Base-by-base conservation (phyloP, 2,888 invertebrate species). In the Zelleria hepariella region DNA sequence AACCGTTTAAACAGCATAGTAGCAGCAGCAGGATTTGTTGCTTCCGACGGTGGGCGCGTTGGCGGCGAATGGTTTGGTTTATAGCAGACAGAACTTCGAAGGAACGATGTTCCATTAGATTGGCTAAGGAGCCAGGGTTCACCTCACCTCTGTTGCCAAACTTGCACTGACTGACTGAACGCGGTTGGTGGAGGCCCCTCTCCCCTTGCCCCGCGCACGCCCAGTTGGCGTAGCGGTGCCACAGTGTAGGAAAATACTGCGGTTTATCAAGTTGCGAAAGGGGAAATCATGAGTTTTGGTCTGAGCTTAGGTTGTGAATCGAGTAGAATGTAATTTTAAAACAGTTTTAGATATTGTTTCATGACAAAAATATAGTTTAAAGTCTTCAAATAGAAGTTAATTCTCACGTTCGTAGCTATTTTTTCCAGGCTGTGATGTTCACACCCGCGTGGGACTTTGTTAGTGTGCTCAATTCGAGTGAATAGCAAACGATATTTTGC, bases 1-100 rank as follows among this genome's bases (percentile, higher is more conserved):
- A 89, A 78, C 86, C 89, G 88, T 89, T 89, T 86, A 87, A 87
- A 80, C 89, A 89, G 77, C 89, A 89, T 89, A 89, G 77, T 86
- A 89, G 75, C 63, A 89, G 72, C 27, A 89, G 71, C 62, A 89
- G 77, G 62, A 89, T 87, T 72, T 88, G 86, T 73, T 87, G 86
- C 70, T 89, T 88, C 62, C 86, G 77, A 72, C 87, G 88, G 66
- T 77, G 82, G 72, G 86, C 85, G 59, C 85, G 80, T 71, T 84
- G 82, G 66, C 80, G 77, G 63, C 78, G 84, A 81, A 87, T 87
- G 75, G 82, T 75, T 70, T 83, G 86, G 72, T 80, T 74, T 69
- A 66, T 73, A 68, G 79, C 72, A 64, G 77, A 78, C 72, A 81
- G 78, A 80, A 73, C 74, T 67, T 74, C 75, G 68, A 75, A 80